phyloP scores from a whole-genome alignment of 2,113 vertebrate genomes.

The Brachypteracias leptosomus region DNA sequence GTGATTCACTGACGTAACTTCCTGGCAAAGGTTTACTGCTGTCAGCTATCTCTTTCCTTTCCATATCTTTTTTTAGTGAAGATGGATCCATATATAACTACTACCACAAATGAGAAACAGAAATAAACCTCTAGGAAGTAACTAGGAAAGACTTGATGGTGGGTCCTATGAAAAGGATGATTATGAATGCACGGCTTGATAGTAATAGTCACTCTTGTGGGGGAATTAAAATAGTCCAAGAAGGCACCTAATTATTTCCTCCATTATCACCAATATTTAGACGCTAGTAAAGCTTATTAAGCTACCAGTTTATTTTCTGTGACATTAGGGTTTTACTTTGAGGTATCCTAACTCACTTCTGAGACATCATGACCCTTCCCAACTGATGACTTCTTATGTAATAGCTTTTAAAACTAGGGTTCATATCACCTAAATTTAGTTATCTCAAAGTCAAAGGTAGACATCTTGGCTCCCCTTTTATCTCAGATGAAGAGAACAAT shows the following conservation, averaged over 20 bases:
- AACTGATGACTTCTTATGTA: neutral
- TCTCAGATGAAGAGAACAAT: neutral
- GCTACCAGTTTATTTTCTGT: neutral
- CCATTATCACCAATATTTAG: neutral
- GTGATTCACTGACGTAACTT: neutral
- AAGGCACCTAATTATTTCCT: neutral
- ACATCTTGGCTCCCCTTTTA: neutral
- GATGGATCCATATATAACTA: neutral
- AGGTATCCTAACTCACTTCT: neutral
- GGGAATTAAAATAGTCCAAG: neutral
- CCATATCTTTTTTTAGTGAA: neutral
- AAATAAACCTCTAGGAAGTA: neutral
- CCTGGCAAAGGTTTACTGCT: neutral
- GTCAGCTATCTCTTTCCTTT: neutral
- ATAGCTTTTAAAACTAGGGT: neutral
- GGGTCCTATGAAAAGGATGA: neutral
- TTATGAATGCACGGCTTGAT: neutral
- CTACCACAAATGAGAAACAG: neutral
- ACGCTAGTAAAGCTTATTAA: neutral
- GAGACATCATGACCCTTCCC: neutral
- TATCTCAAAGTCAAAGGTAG: neutral
- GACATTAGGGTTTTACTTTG: neutral
- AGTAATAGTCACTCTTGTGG: neutral
- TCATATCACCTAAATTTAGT: neutral
- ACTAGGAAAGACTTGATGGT: neutral